phyloP scores from a whole-genome alignment of 2,113 vertebrate genomes.

The Paralichthys olivaceus region DNA sequence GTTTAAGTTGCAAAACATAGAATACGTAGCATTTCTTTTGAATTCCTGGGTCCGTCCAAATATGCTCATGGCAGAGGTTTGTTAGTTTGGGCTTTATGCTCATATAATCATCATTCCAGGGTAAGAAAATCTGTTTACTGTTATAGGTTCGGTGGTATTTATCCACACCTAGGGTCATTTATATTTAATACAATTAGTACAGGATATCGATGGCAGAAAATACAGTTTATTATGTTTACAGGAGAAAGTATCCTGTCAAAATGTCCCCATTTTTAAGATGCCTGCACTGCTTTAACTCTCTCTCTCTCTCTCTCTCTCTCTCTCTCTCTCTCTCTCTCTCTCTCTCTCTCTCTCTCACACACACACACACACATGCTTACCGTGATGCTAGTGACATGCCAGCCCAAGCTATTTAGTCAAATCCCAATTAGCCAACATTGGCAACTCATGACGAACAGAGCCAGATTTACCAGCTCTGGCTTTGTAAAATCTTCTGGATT shows the following conservation, averaged over 20 bases:
- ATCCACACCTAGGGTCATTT: neutral
- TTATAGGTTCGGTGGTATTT: neutral
- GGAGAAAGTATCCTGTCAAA: no score
- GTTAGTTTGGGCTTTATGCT: no score
- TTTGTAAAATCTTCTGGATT: slow-evolving; percentile 68
- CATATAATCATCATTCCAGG: no score
- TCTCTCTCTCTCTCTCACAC: neutral
- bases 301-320: neutral
- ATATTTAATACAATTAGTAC: no score
- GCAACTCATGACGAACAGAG: slow-evolving; percentile 44
- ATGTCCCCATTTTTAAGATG: neutral
- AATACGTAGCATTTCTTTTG: neutral
- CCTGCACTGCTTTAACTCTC: slow-evolving; percentile 15
- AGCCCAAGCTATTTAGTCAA: slow-evolving; percentile 64
- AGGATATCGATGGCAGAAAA: no score
- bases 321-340: no score
- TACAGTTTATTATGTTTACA: no score
- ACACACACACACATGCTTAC: neutral
- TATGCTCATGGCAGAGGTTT: no score
- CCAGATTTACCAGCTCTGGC: slow-evolving; percentile 58
- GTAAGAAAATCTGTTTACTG: no score
- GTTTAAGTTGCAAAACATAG: neutral
- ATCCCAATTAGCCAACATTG: slow-evolving; percentile 69
- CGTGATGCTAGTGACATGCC: slow-evolving; percentile 42
- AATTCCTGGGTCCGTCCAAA: no score